phyloP scores from a whole-genome alignment of 1,140 invertebrate species.

The Drosophila baimaii region DNA sequence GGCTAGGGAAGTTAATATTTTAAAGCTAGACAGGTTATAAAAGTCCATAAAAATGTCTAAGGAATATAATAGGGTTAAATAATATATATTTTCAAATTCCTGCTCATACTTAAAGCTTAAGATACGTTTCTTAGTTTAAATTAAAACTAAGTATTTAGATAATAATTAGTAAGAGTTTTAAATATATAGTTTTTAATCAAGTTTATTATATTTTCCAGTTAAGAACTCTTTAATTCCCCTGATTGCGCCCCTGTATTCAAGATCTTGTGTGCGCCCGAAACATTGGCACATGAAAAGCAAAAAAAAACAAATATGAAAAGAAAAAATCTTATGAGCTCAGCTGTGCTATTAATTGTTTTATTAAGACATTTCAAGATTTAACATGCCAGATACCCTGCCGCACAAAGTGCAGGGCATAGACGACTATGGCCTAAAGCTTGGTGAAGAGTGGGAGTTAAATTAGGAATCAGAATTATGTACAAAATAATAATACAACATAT shows the following conservation, averaged over 20 bases:
- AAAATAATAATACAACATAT: too few relatives aligned
- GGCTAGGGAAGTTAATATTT: too few relatives aligned
- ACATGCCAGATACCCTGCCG: constrained; percentile 70
- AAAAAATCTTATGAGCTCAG: constrained; percentile 75
- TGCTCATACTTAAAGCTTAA: too few relatives aligned
- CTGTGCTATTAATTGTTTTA: constrained; percentile 83
- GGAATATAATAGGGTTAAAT: not conserved
- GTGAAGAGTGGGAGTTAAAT: not conserved
- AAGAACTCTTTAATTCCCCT: too few relatives aligned
- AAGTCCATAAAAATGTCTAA: too few relatives aligned
- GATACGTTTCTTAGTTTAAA: not conserved
- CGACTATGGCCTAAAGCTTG: constrained; percentile 1
- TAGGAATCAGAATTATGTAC: too few relatives aligned
- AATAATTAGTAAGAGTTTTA: too few relatives aligned
- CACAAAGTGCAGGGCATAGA: not conserved
- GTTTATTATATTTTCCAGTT: not conserved
- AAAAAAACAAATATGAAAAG: constrained; percentile 51
- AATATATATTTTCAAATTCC: too few relatives aligned
- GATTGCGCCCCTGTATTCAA: constrained; percentile 54
- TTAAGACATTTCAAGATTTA: constrained; percentile 82
- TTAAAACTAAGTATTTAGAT: too few relatives aligned
- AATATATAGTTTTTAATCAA: not conserved
- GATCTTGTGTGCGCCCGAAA: constrained; percentile 44
- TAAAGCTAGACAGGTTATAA: fast-evolving
- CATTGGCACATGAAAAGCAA: constrained; percentile 56